Percentiles rank a stretch among this genome's conserved stretches.
Evolutionary conservation across 2,113 vertebrate species (phyloP).

Genomic region (Daubentonia madagascariensis): DNA sequence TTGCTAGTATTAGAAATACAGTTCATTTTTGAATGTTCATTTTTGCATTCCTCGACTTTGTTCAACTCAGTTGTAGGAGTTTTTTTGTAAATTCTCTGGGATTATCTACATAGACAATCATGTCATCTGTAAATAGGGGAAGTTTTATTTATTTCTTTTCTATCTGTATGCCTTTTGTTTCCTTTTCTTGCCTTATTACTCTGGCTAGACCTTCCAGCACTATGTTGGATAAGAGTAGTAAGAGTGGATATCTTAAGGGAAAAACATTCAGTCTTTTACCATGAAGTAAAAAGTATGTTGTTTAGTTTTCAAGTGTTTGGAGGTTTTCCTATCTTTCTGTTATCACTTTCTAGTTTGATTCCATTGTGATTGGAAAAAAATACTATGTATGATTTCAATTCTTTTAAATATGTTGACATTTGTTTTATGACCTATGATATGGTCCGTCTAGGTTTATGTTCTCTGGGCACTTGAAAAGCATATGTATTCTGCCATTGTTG

Average conservation of each 20-base stretch:
- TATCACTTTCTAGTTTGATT: neutral
- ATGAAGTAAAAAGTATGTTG: neutral
- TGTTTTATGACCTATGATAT: neutral
- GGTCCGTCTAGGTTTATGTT: neutral
- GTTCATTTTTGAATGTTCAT: neutral
- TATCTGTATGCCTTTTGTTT: neutral
- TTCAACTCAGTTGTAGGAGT: neutral
- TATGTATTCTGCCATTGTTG: neutral
- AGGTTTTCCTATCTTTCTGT: neutral
- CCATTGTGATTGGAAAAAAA: neutral
- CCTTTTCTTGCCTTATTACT: neutral
- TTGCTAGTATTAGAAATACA: neutral
- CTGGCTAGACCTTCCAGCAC: neutral
- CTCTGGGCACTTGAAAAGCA: neutral
- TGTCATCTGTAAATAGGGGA: neutral
- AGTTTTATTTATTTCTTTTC: neutral
- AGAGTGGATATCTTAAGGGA: neutral
- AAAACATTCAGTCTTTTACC: neutral
- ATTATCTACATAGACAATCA: neutral
- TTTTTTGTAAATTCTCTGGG: neutral
- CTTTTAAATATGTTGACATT: neutral
- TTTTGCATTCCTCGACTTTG: neutral
- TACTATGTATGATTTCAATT: neutral
- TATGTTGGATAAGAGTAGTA: neutral
- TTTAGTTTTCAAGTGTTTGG: neutral